phyloP scores from a whole-genome alignment of 2,888 invertebrate genomes.

The Lepeophtheirus nordmannii region DNA sequence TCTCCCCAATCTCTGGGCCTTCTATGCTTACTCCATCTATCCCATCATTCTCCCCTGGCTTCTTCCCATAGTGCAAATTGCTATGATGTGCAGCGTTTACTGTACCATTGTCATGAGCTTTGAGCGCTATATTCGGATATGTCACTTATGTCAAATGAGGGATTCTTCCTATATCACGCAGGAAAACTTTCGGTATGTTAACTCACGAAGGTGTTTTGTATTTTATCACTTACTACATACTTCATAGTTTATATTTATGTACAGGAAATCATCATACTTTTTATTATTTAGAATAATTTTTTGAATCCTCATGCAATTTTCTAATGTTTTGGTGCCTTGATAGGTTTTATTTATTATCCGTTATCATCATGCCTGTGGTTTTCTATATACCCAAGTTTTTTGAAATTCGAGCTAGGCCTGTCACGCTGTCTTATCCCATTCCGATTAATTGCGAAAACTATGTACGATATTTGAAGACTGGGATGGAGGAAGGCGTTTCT shows the following conservation, averaged over 20 bases:
- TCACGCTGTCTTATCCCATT: background rate
- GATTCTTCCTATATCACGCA: slow-evolving; percentile 2
- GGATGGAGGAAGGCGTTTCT: background rate
- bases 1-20: slow-evolving; percentile 10
- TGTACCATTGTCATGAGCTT: slow-evolving; percentile 21
- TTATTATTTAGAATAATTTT: too few species aligned
- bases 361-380: slow-evolving; percentile 8
- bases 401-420: background rate
- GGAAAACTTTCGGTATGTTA: slow-evolving; percentile 17
- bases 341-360: slow-evolving; percentile 1
- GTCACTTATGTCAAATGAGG: slow-evolving; percentile 17
- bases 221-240: too few species aligned
- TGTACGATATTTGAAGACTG: background rate
- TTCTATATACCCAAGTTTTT: slow-evolving; percentile 19
- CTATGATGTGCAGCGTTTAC: slow-evolving; percentile 20
- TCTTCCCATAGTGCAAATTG: slow-evolving; percentile 23
- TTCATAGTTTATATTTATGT: too few species aligned
- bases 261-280: too few species aligned
- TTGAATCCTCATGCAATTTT: too few species aligned
- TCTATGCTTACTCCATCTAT: background rate
- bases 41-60: slow-evolving; percentile 16
- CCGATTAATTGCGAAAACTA: background rate
- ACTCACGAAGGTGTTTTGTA: too few species aligned
- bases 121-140: slow-evolving; percentile 20
- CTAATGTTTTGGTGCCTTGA: background rate